Conservation (phyloP, 2,888 invertebrate species). For the Xiphydria camelus region DNA sequence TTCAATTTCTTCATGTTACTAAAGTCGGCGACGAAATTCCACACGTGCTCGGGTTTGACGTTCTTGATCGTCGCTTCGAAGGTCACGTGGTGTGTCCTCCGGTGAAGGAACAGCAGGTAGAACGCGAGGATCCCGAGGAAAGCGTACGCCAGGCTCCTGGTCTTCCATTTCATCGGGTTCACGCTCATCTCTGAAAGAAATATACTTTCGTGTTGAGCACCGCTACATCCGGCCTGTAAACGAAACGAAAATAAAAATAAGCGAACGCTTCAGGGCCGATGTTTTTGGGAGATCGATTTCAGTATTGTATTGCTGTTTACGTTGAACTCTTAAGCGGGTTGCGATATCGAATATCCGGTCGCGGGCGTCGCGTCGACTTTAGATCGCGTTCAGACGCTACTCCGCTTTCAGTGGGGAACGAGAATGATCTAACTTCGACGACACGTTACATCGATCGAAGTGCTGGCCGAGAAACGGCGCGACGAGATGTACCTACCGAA, state of each 20-base stretch:
- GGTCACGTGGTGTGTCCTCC: constrained; percentile 37
- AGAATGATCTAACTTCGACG: too few relatives aligned
- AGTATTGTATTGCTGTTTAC: too few relatives aligned
- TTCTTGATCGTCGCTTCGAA: constrained; percentile 61
- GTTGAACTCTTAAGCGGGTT: too few relatives aligned
- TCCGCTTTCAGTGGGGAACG: too few relatives aligned
- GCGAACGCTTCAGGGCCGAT: too few relatives aligned
- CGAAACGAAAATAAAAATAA: background rate
- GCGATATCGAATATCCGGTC: too few relatives aligned
- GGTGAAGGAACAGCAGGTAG: constrained; percentile 42
- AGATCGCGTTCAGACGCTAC: too few relatives aligned
- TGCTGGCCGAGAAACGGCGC: too few relatives aligned
- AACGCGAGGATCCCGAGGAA: constrained; percentile 29
- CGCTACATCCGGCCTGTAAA: background rate
- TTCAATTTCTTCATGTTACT: constrained; percentile 72
- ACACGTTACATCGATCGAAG: too few relatives aligned
- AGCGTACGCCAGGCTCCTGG: constrained; percentile 35
- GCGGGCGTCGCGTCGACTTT: too few relatives aligned
- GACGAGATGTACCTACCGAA: too few relatives aligned
- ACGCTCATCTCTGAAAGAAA: constrained; percentile 35
- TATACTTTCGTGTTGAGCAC: constrained; percentile 2
- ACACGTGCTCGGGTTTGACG: constrained; percentile 65
- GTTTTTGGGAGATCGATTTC: too few relatives aligned
- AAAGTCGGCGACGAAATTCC: constrained; percentile 78
- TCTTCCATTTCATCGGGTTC: constrained; percentile 54